These are phyloP conservation scores for Pandemis heparana DNA, from an alignment of 2,888 invertebrate genomes.

Conservation along the genomic window DNA sequence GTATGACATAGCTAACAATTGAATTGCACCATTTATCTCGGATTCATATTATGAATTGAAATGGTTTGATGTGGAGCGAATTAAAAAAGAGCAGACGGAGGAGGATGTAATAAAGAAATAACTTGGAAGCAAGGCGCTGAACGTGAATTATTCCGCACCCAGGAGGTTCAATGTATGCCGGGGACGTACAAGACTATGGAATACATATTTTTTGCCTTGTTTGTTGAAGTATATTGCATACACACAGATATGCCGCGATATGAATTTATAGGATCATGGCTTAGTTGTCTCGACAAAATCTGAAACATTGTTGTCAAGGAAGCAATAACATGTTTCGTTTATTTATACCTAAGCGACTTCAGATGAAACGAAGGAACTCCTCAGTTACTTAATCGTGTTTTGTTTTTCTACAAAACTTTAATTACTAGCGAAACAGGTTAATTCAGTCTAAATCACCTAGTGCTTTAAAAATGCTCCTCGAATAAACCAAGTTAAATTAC, in stretches of 20 bases:
- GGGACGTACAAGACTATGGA: constrained; percentile 36
- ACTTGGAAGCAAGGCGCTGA: constrained; percentile 62
- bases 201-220: constrained; percentile 34
- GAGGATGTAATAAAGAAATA: constrained; percentile 75
- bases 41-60: background rate
- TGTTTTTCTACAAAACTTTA: background rate
- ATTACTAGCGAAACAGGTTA: background rate
- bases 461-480: constrained; percentile 16
- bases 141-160: constrained; percentile 68
- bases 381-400: background rate
- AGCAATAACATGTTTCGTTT: background rate
- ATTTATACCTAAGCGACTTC: background rate
- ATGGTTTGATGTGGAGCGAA: constrained; percentile 2
- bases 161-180: constrained; percentile 52
- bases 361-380: background rate
- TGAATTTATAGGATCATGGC: constrained; percentile 15
- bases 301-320: background rate
- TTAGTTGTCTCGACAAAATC: background rate
- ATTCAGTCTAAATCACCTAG: constrained; percentile 1
- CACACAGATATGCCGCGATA: constrained; percentile 6
- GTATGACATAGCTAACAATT: background rate
- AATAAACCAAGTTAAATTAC: constrained; percentile 28
- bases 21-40: background rate
- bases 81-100: constrained; percentile 65
- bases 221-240: constrained; percentile 13